Conservation (phyloP, 1,140 invertebrate species). For the Hermatobates lingyangjiaoensis region DNA sequence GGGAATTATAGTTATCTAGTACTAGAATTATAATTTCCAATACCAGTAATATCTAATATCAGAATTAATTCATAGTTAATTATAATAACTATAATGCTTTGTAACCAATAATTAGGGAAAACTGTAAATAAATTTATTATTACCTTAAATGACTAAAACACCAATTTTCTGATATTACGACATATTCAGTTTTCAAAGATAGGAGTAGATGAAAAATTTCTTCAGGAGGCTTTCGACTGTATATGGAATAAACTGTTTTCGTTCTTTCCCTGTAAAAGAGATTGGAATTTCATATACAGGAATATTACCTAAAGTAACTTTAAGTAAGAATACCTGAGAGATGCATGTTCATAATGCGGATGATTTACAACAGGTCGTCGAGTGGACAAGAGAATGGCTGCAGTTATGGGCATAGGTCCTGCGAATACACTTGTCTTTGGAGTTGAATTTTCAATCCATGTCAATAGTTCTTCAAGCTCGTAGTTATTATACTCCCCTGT, state of each 20-base stretch:
- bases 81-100: too few species aligned
- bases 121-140: too few species aligned
- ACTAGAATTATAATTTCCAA: too few species aligned
- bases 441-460: slow-evolving; percentile 49
- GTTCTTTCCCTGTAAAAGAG: slow-evolving; percentile 39
- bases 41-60: too few species aligned
- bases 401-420: slow-evolving; percentile 69
- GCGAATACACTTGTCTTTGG: slow-evolving; percentile 44
- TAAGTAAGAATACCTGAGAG: slow-evolving; percentile 32
- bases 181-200: slow-evolving; percentile 35
- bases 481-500: slow-evolving; percentile 49
- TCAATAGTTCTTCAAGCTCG: slow-evolving; percentile 49
- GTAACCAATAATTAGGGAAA: too few species aligned
- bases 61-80: too few species aligned
- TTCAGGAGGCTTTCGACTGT: slow-evolving; percentile 34
- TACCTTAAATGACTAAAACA: slow-evolving; percentile 39
- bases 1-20: too few species aligned
- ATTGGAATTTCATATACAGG: not conserved
- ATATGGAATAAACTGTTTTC: slow-evolving; percentile 43
- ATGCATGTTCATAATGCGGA: slow-evolving; percentile 61
- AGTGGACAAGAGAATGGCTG: slow-evolving; percentile 56
- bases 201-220: slow-evolving; percentile 37
- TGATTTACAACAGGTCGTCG: slow-evolving; percentile 57
- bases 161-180: slow-evolving; percentile 40
- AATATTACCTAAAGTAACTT: not conserved